Evolutionary conservation across 2,113 vertebrate genomes (phyloP), one percentile per base, ranked within the genome.

Genomic region (Pterophyllum scalare): DNA sequence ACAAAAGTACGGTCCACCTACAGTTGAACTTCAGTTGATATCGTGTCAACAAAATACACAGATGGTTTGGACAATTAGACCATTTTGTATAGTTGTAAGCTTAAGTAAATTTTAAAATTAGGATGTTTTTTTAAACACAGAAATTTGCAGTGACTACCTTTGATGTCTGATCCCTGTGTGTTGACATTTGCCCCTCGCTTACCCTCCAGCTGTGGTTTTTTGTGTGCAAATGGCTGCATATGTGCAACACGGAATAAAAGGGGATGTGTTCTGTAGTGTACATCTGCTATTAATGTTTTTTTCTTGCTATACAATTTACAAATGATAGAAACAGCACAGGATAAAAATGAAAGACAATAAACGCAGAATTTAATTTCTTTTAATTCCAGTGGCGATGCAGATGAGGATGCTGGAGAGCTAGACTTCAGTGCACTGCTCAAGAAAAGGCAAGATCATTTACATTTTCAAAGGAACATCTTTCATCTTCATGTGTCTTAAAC

Each of bases 371-470:
- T 77, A 15, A 78, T 58, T 54, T 83, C 19, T 62, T 79, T 64
- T 64, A 26, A 75, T 80, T 61, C 7, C 84, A 98, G 97, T 7
- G 95, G 95, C 2, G 96, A 96, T 1, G 95, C 81, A 61, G 91
- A 92, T 0, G 96, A 98, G 2, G 91, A 94, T 2, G 95, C 94
- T 0, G 97, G 97, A 0, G 97, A 98, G 8, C 95, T 98, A 52
- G 97, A 98, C 86, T 98, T 98, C 94, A 98, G 97, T 0, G 88
- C 89, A 6, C 93, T 98, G 60, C 95, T 98, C n/a, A 98, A 97
- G 87, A 98, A 98, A 95, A 96, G 97, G 97, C 97, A 86, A 67
- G 52, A 20, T 4, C 0, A 35, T 33, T 60, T 2, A 5, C 19
- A 11, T 49, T 79, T 56, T 64, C 24, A 0, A 17, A 17, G 38